A percentile compares a stretch with the other conserved stretches of the same genome.
These are phyloP conservation scores for Apotomis capreana DNA, from an alignment of 2,888 invertebrate species.

Conservation along the genomic window DNA sequence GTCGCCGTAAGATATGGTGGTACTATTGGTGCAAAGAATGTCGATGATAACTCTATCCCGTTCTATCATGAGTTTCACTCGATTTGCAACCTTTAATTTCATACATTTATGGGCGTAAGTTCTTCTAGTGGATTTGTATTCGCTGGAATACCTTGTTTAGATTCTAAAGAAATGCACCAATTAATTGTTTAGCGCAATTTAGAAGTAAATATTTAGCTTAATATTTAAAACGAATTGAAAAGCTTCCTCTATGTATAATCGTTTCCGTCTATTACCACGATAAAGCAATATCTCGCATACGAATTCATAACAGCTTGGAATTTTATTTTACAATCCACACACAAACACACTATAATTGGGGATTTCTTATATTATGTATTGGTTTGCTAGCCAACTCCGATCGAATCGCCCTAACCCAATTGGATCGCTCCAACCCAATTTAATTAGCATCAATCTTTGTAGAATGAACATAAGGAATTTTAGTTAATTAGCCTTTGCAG, in stretches of 20 bases:
- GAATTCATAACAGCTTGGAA: conserved; percentile 25
- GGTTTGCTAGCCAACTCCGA: background rate
- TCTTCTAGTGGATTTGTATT: background rate
- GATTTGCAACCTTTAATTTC: no score
- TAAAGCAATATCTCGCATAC: conserved; percentile 21
- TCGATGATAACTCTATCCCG: no score
- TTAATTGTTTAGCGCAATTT: conserved; percentile 31
- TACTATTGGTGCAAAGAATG: no score
- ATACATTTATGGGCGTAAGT: no score
- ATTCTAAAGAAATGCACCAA: conserved; percentile 32
- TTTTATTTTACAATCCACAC: background rate
- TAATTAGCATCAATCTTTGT: no score
- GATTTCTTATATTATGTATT: conserved; percentile 4
- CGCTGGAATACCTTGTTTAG: conserved; percentile 2
- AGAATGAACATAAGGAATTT: no score
- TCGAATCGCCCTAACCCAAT: no score
- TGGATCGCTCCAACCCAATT: no score
- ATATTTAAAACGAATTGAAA: conserved; percentile 16
- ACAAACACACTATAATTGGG: background rate
- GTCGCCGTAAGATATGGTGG: no score
- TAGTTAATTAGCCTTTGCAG: no score
- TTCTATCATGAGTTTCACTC: no score
- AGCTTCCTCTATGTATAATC: conserved; percentile 17
- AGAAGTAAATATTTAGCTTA: conserved; percentile 21
- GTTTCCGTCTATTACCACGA: conserved; percentile 11